These are phyloP conservation scores for Leucozona laternaria DNA, from an alignment of 2,888 invertebrate species.

Conservation along the genomic window DNA sequence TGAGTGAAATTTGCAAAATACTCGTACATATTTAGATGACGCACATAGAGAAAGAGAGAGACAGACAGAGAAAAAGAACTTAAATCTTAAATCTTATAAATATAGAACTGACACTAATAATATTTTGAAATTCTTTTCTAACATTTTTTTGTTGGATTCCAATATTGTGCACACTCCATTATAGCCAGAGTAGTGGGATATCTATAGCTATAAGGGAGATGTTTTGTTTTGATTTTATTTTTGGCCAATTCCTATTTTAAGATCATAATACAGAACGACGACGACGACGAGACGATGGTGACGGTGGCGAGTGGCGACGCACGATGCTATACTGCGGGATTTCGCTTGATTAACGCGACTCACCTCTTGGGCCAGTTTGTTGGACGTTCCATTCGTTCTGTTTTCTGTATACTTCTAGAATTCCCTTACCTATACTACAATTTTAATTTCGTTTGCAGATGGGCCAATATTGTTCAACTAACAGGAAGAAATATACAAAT, in stretches of 20 bases:
- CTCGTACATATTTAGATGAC: constrained; percentile 11
- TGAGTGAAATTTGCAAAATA: constrained; percentile 37
- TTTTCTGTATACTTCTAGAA: not conserved
- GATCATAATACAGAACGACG: constrained; percentile 13
- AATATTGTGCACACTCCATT: constrained; percentile 20
- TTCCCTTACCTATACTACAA: constrained; percentile 7
- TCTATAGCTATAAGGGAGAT: constrained; percentile 10
- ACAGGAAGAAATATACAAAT: constrained; percentile 18
- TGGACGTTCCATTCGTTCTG: not conserved
- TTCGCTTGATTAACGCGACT: constrained; percentile 55
- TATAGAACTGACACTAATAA: constrained; percentile 69
- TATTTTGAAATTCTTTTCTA: constrained; percentile 53
- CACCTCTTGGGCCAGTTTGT: constrained; percentile 37
- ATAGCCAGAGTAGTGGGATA: not conserved
- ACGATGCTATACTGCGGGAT: not conserved
- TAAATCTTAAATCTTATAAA: constrained; percentile 60
- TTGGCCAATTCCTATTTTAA: constrained; percentile 43
- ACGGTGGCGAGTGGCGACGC: no score
- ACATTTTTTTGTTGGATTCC: constrained; percentile 16
- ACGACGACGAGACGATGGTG: no score
- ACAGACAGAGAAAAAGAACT: constrained; percentile 13
- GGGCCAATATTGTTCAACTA: constrained; percentile 20
- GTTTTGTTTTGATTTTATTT: not conserved
- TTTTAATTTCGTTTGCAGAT: constrained; percentile 42
- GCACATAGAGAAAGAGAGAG: not conserved